Evolutionary conservation across 2,797 vertebrate genomes (phyloP).

Genomic region (Cynopterus sphinx): DNA sequence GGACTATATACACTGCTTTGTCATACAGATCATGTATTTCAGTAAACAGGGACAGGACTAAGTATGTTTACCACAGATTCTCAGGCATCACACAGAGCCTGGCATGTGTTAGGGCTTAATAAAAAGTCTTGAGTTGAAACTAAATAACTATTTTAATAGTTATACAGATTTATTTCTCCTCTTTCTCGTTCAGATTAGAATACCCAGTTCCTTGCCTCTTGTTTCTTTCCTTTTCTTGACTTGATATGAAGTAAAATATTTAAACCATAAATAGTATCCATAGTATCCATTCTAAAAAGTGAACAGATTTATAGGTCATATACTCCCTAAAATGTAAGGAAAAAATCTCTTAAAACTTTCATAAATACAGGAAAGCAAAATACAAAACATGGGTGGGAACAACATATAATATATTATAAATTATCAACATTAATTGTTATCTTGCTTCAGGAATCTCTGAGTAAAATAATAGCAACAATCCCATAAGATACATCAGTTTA

Average conservation of each 20-base stretch:
- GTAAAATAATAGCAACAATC: neutral
- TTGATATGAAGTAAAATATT: neutral
- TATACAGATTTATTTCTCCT: neutral
- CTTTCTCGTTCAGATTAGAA: neutral
- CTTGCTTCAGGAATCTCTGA: neutral
- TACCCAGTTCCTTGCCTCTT: neutral
- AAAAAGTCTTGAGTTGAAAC: neutral
- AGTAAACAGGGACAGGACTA: neutral
- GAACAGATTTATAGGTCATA: neutral
- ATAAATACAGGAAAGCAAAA: neutral
- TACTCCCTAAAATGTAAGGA: neutral
- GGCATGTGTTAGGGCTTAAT: neutral
- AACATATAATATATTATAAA: neutral
- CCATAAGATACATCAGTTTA: neutral
- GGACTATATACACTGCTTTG: neutral
- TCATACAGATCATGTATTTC: neutral
- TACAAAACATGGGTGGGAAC: neutral
- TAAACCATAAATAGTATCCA: neutral
- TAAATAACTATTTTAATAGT: neutral
- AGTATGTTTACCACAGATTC: neutral
- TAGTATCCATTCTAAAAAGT: neutral
- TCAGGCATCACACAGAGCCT: neutral
- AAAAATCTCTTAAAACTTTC: neutral
- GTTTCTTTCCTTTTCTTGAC: neutral
- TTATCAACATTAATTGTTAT: neutral